Base-by-base conservation (phyloP, 2,113 vertebrate species). In the Theristicus caerulescens region DNA sequence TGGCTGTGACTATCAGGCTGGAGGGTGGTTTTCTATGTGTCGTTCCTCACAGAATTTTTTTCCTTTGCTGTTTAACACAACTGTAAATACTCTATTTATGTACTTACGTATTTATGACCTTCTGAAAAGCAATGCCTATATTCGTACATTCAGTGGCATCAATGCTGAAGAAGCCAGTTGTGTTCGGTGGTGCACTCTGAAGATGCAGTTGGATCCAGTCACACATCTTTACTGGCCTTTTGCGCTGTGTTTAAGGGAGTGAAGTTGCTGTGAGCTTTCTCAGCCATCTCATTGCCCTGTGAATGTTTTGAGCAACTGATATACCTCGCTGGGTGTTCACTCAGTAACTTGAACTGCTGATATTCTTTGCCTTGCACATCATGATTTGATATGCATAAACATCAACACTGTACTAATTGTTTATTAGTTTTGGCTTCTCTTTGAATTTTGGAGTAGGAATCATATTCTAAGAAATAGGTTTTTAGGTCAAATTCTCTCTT, bases 351-450 rank as follows among this genome's bases (percentile, higher is more conserved):
- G 93, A 97, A 82, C 95, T 93, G 82, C 62, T 97, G 67, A 87
- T 96, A 55, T 47, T 88, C 71, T 91, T 90, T 0, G 31, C 74
- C 74, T 93, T 90, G 82, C 84, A 96, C 87, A 94, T 91, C 85
- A 62, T 92, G 86, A 83, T 83, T 95, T 19, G 15, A 74, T 91
- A 55, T 72, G 51, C 87, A 85, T 85, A 96, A 95, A 85, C 87
- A 91, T 95, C 31, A 46, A 91, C 71, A 70, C 47, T 94, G 78
- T 36, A 93, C 59, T 88, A 86, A 93, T 94, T 96, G 95, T 96
- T 97, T 97, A 97, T 97, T 97, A 90, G 95, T 94, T 96, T 97
- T 97, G 95, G 96, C 97, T 95, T 88, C 67, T 80, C 87, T 89
- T 86, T 92, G 74, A 87, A 93, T 93, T 91, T 91, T 86, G 57